These are phyloP conservation scores for Rhabdornis inornatus DNA, from an alignment of 2,113 vertebrate species.

Conservation along the genomic window DNA sequence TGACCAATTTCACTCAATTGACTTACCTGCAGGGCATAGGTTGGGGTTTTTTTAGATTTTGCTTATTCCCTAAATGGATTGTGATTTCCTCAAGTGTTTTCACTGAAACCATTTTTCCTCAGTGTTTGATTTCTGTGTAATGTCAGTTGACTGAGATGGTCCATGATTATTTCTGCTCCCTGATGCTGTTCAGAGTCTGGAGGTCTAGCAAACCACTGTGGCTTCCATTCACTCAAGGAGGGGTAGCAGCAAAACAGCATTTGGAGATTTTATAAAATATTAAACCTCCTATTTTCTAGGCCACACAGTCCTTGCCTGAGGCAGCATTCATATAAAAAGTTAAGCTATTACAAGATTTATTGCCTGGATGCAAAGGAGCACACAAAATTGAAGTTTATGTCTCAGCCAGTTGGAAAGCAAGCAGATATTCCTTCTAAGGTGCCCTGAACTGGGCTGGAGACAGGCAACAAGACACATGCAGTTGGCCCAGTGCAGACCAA, in stretches of 20 bases:
- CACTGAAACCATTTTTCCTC: background rate
- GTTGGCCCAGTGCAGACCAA: background rate
- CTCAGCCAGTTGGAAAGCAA: slow-evolving; percentile 8
- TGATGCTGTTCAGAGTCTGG: background rate
- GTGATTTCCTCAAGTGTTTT: slow-evolving; percentile 7
- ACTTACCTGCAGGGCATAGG: background rate
- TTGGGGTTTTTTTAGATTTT: background rate
- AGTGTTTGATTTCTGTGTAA: background rate
- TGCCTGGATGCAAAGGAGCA: slow-evolving; percentile 50
- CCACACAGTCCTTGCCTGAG: slow-evolving; percentile 64
- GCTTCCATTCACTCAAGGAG: background rate
- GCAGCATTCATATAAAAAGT: slow-evolving; percentile 63
- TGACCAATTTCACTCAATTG: background rate
- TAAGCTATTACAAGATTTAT: slow-evolving; percentile 68
- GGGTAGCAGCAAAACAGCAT: slow-evolving; percentile 45
- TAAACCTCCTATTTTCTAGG: slow-evolving; percentile 65
- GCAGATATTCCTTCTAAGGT: slow-evolving; percentile 1
- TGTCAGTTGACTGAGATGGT: background rate
- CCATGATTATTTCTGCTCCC: background rate
- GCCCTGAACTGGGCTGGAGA: background rate
- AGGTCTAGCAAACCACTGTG: background rate
- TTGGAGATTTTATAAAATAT: slow-evolving; percentile 68
- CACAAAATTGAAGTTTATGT: slow-evolving; percentile 17
- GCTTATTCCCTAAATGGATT: background rate
- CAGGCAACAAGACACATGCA: background rate